Evolutionary conservation across 37 sponge, comb jelly and placozoan genomes (phyloP), one percentile per base, ranked within the genome.

Genomic region (Agelas oroides): DNA sequence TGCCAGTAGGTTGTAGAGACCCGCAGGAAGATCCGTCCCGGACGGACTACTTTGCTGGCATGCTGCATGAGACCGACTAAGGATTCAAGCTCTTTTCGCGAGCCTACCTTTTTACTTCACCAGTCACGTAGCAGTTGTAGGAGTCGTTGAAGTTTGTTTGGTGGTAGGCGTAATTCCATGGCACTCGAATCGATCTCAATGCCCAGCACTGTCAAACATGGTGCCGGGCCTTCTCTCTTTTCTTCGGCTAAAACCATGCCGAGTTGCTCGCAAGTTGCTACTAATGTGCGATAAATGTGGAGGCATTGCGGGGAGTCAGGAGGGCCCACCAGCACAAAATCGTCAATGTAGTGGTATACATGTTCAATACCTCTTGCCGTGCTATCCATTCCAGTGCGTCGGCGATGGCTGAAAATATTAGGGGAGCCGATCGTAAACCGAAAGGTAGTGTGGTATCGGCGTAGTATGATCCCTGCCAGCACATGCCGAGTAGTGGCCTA

Each of bases 211-310:
- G 35, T 70, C 8, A 70, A 36, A 12, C 20, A 36, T 34, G 70
- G 30, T 34, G 70, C 70, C 35, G 70, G 70, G 20, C 70, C 70
- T 33, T 70, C 70, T 20, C 38, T 70, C 38, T 70, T 70, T 39
- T 70, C 38, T 28, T 13, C 8, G 21, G 65, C n/a, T n/a, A n/a
- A n/a, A n/a, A n/a, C n/a, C n/a, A n/a, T 30, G 23, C 65, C 65
- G 11, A 64, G n/a, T 19, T 64, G 28, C 65, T 64, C 65, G 65
- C 65, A 64, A 30, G n/a, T 18, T 30, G 28, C 65, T 11, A 64
- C 11, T 24, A 30, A 24, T 19, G n/a, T 19, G 21, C 65, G 15
- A 11, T 28, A 30, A n/a, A n/a, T n/a, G n/a, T n/a, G n/a, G n/a
- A n/a, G n/a, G n/a, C n/a, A n/a, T n/a, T n/a, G n/a, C n/a, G n/a